Evolutionary conservation across 2,888 invertebrate genomes (phyloP), one percentile per base, ranked within the genome.

Genomic region (Lutraria lutraria): DNA sequence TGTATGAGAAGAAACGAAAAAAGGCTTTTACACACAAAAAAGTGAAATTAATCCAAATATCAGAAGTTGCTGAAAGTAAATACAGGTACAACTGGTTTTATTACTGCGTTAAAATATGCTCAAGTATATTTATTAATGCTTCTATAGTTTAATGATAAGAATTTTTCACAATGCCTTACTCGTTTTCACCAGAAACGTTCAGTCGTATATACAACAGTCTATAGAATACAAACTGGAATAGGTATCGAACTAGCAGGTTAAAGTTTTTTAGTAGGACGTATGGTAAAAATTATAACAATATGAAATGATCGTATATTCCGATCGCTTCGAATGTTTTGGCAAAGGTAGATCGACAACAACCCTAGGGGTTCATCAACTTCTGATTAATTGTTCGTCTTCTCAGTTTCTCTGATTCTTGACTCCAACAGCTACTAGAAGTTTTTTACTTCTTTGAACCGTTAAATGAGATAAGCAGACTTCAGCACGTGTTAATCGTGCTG

Each of bases 1-100:
- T 76, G 76, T 34, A 31, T 56, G 21, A 21, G 8, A 25, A 21
- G 63, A n/a, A 76, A 31, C 76, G 19, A 76, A 31, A 31, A 1
- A n/a, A 31, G 29, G 6, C 31, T 8, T n/a, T 34, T 76, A 34
- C 31, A 31, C 31, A 76, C 76, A 25, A 76, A 56, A 56, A 21
- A 19, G 29, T 72, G 31, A 72, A 72, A 72, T 76, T 34, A 34
- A 76, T 76, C 76, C 76, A 76, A 76, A 76, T 34, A 25, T 31
- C 29, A 13, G 76, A 76, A 34, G 13, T 34, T 76, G 15, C 19
- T 13, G 34, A 4, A 15, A 31, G 13, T 34, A 76, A 34, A 76
- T 76, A 76, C 56, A 43, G 43, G 56, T 56, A 56, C 21, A 6
- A 56, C 2, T 21, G 21, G 12, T 56, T 21, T 21, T 19, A 56